Conservation (phyloP, 2,888 invertebrate genomes). For the Dynastes maya region DNA sequence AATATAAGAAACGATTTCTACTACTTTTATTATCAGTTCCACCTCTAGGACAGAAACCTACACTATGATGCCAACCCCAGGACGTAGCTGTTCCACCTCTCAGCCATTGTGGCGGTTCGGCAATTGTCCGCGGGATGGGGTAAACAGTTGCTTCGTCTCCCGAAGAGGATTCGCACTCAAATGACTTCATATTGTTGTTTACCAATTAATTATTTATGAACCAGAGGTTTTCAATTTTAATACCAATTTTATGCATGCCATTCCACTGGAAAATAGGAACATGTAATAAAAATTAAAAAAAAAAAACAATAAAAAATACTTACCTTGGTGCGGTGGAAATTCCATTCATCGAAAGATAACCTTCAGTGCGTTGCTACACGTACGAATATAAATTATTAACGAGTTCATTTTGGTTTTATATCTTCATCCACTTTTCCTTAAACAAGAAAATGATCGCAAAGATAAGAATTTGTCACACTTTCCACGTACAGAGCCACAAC, state of each 20-base stretch:
- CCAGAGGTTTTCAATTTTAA: neutral
- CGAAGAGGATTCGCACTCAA: constrained; percentile 70
- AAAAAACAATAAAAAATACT: neutral
- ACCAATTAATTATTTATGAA: constrained; percentile 43
- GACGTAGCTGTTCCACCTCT: constrained; percentile 62
- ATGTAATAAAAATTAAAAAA: neutral
- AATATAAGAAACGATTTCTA: neutral
- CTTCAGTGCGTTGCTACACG: neutral
- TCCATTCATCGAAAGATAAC: constrained; percentile 3
- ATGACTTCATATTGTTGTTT: constrained; percentile 67
- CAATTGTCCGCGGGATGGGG: constrained; percentile 68
- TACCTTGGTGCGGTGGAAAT: constrained; percentile 19
- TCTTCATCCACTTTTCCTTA: constrained; percentile 25
- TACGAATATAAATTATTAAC: constrained; percentile 21
- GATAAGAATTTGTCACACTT: constrained; percentile 29
- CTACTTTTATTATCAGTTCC: neutral
- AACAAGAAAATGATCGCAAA: neutral
- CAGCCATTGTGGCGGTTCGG: constrained; percentile 68
- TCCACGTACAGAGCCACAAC: constrained; percentile 6
- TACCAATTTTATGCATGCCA: constrained; percentile 9
- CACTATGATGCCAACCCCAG: constrained; percentile 69
- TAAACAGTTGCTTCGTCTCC: constrained; percentile 69
- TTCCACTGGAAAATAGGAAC: constrained; percentile 6
- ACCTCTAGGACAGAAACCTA: constrained; percentile 55
- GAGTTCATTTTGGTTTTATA: constrained; percentile 29